Evolutionary conservation across 2,888 invertebrate genomes (phyloP).

Genomic region (Epistrophe grossulariae): DNA sequence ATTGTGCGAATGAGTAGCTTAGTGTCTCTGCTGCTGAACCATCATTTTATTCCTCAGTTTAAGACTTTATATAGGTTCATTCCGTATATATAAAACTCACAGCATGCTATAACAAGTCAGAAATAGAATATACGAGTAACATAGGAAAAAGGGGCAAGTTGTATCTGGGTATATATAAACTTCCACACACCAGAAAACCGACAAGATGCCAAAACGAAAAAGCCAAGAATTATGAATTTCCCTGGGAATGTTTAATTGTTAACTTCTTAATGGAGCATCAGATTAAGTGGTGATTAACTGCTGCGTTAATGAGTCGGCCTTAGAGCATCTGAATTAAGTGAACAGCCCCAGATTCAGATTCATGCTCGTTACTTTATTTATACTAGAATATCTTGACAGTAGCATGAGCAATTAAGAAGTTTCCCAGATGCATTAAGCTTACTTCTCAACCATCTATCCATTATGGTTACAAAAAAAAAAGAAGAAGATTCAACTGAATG

Average conservation of each 20-base stretch:
- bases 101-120: background rate
- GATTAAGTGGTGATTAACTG: constrained; percentile 75
- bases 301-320: constrained; percentile 71
- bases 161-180: background rate
- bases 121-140: background rate
- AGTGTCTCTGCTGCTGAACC: constrained; percentile 28
- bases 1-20: constrained; percentile 62
- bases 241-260: constrained; percentile 72
- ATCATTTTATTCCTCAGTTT: constrained; percentile 36
- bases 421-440: constrained; percentile 24
- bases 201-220: constrained; percentile 33
- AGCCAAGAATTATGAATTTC: constrained; percentile 66
- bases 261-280: constrained; percentile 74
- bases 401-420: constrained; percentile 22
- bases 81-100: constrained; percentile 5
- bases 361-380: constrained; percentile 16
- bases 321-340: constrained; percentile 43
- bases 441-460: background rate
- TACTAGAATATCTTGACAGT: background rate
- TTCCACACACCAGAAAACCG: background rate
- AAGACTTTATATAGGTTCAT: constrained; percentile 3
- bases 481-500: constrained; percentile 10
- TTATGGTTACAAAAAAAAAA: background rate
- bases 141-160: background rate
- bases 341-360: constrained; percentile 13